phyloP scores from a whole-genome alignment of 2,113 vertebrate genomes.

The Tetraodon nigroviridis region DNA sequence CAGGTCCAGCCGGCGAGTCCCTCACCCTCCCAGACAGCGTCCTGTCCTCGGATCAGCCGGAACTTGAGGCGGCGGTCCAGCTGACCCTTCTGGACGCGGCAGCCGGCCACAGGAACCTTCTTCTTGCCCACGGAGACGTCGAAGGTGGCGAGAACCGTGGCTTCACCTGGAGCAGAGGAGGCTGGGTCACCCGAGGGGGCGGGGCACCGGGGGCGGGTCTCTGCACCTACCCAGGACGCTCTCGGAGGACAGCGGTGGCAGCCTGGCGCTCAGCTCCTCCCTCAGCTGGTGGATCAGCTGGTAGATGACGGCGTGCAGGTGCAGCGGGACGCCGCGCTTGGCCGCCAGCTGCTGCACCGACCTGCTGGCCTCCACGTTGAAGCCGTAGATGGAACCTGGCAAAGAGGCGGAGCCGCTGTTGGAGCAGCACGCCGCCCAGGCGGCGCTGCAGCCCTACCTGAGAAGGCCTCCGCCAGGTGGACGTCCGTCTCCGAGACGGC shows the following conservation, averaged over 20 bases:
- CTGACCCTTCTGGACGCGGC: slow-evolving; percentile 88
- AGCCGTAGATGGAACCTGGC: slow-evolving; percentile 87
- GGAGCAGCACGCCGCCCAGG: too few species aligned
- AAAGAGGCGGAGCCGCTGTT: not conserved
- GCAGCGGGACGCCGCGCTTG: slow-evolving; percentile 79
- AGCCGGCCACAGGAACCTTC: slow-evolving; percentile 88
- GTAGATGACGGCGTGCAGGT: slow-evolving; percentile 87
- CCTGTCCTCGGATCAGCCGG: slow-evolving; percentile 74
- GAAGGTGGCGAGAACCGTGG: slow-evolving; percentile 81
- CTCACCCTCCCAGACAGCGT: slow-evolving; percentile 88
- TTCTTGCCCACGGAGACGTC: slow-evolving; percentile 83
- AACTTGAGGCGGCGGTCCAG: slow-evolving; percentile 83
- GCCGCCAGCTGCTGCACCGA: slow-evolving; percentile 77
- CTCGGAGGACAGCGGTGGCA: slow-evolving; percentile 68
- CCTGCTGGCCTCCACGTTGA: slow-evolving; percentile 80
- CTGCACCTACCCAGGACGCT: slow-evolving; percentile 72
- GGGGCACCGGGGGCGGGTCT: too few species aligned
- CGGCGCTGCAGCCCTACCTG: slow-evolving; percentile 63
- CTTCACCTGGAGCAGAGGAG: slow-evolving; percentile 75
- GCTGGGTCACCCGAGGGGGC: not conserved
- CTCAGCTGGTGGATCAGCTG: slow-evolving; percentile 85
- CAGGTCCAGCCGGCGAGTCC: not conserved
- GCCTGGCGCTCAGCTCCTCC: slow-evolving; percentile 78
- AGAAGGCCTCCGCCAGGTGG: slow-evolving; percentile 82
- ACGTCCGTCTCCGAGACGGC: slow-evolving; percentile 89